Evolutionary conservation across 2,113 vertebrate species (phyloP).

Genomic region (Neogobius melanostomus): DNA sequence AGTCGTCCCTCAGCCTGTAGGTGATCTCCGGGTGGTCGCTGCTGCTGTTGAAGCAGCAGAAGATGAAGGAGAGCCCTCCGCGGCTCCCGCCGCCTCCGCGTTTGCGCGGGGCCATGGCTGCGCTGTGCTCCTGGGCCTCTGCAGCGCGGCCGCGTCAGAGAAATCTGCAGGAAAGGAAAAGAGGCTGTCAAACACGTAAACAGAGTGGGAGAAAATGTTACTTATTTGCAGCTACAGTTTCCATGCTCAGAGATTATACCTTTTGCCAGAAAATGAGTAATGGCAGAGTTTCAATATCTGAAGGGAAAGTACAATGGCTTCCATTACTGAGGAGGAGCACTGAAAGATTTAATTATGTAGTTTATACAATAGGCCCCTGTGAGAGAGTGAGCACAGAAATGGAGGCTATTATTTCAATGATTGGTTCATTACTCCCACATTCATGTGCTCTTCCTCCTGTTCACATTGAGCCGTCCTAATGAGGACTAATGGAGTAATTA

Average conservation of each 20-base stretch:
- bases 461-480: conserved; percentile 34
- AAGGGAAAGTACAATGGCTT: conserved; percentile 19
- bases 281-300: conserved; percentile 2
- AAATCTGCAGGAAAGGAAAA: conserved; percentile 48
- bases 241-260: neutral
- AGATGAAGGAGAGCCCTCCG: conserved; percentile 90
- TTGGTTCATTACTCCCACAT: conserved; percentile 46
- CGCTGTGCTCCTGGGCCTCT: conserved; percentile 65
- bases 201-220: conserved; percentile 2
- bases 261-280: conserved; percentile 19
- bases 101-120: conserved; percentile 94
- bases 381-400: conserved; percentile 41
- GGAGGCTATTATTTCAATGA: conserved; percentile 49
- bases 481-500: conserved; percentile 41
- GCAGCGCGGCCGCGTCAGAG: conserved; percentile 69
- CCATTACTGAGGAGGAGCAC: conserved; percentile 4
- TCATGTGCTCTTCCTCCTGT: conserved; percentile 35
- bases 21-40: conserved; percentile 97
- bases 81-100: conserved; percentile 78
- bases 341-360: conserved; percentile 35
- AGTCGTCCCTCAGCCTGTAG: conserved; percentile 92
- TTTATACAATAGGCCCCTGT: conserved; percentile 33
- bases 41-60: conserved; percentile 95
- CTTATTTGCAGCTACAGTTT: conserved; percentile 11
- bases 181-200: neutral